Base-by-base conservation (phyloP, 2,888 invertebrate species). In the Eupithecia dodoneata region DNA sequence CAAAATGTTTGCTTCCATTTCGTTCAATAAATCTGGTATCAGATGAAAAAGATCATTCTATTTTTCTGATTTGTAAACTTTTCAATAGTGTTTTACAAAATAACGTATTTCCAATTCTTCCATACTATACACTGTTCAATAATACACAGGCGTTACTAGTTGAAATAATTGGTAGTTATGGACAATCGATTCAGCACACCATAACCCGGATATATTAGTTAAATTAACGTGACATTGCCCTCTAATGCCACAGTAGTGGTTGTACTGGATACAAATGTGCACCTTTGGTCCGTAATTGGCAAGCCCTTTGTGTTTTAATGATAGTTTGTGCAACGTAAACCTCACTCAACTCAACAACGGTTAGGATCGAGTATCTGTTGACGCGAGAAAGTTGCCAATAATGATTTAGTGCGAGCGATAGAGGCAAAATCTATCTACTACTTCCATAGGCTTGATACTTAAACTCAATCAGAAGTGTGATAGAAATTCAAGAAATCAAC, bases 281-380 rank as follows among this genome's bases (percentile, higher is more conserved):
- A 87, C 87, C 87, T 87, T 86, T 80, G 84, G 80, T 81, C 77
- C 83, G 88, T 92, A 91, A 92, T 91, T 90, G 89, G 82, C 85
- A 84, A 86, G 86, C 83, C 85, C 86, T 87, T 88, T 88, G 86
- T 87, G 78, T 81, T 77, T 78, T 90, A 90, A 92, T 92, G 86
- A 89, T 87, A 88, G 86, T 82, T 73, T 74, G 81, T 81, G 80
- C 84, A 87, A 87, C 86, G 86, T 86, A 87, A 85, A 83, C 86
- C 86, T 87, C 84, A 83, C 85, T 85, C 83, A 84, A 74, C 77
- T 82, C 81, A 84, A 86, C 87, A 83, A 82, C 72, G 71, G 80
- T 80, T 74, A 77, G 75, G 74, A 55, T 73, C 15, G 76, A 76
- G 87, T 82, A 67, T 9, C 75, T 77, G 42, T 77, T 73, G 44